A percentile compares a stretch with the other conserved stretches of the same genome.
Evolutionary conservation across 2,113 vertebrate genomes (phyloP).

Genomic region (Corydoras maculifer): DNA sequence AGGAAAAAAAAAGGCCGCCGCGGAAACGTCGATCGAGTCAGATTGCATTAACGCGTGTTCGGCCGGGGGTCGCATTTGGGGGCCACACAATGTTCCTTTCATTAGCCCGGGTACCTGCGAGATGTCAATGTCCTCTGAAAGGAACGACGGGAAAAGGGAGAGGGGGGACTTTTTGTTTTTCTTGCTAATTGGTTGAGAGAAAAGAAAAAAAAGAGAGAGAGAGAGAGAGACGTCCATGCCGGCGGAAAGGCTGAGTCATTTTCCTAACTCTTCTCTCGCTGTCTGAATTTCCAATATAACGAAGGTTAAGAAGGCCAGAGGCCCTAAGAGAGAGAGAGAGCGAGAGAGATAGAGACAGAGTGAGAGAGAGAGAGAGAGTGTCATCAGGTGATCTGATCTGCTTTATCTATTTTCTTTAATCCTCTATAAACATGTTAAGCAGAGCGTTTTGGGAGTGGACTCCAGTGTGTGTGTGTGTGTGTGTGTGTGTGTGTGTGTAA

Average conservation of each 20-base stretch:
- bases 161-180: constrained; percentile 14
- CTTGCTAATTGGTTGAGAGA: neutral
- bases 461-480: no score
- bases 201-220: neutral
- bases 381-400: no score
- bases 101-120: constrained; percentile 28
- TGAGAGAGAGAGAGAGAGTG: no score
- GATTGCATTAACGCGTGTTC: no score
- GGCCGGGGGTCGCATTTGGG: neutral
- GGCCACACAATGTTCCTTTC: constrained; percentile 9
- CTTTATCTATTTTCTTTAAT: no score
- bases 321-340: neutral
- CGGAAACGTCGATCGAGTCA: no score
- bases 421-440: no score
- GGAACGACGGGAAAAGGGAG: neutral
- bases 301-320: constrained; percentile 11
- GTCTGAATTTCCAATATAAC: neutral
- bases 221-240: no score
- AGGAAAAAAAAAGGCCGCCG: neutral
- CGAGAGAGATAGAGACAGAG: no score
- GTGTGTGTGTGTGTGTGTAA: no score
- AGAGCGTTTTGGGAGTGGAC: no score
- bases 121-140: constrained; percentile 20
- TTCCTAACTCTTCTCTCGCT: neutral
- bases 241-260: neutral